Evolutionary conservation across 2,113 vertebrate genomes (phyloP).

Genomic region (Himantopus leucocephalus): DNA sequence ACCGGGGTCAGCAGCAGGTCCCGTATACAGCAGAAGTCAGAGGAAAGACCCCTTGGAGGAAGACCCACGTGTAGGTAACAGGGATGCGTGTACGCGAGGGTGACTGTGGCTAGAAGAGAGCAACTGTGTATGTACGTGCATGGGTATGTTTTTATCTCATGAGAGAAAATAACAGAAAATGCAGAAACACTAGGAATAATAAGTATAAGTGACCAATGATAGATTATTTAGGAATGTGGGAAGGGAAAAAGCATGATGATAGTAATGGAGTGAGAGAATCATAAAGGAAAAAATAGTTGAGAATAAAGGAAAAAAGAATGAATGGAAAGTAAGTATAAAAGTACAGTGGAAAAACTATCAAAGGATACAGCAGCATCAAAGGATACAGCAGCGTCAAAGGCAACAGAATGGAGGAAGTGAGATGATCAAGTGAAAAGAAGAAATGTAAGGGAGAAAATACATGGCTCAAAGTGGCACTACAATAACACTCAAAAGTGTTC

Average conservation of each 20-base stretch:
- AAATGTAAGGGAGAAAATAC: slow-evolving; percentile 15
- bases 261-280: background rate
- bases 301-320: slow-evolving; percentile 16
- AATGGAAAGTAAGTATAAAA: slow-evolving; percentile 39
- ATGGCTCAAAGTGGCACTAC: background rate
- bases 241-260: background rate
- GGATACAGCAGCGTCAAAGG: background rate
- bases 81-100: background rate
- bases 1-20: background rate
- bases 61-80: background rate
- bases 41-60: background rate
- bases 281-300: slow-evolving; percentile 12
- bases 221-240: background rate
- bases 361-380: background rate
- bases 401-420: slow-evolving; percentile 35
- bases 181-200: background rate
- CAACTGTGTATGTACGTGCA: background rate
- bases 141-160: background rate
- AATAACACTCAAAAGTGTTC: background rate
- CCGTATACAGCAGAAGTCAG: background rate
- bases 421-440: slow-evolving; percentile 26
- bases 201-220: background rate
- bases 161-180: background rate
- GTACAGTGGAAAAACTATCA: slow-evolving; percentile 47
- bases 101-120: background rate